phyloP scores from a whole-genome alignment of 2,888 invertebrate species.

The Campoplex capitator region DNA sequence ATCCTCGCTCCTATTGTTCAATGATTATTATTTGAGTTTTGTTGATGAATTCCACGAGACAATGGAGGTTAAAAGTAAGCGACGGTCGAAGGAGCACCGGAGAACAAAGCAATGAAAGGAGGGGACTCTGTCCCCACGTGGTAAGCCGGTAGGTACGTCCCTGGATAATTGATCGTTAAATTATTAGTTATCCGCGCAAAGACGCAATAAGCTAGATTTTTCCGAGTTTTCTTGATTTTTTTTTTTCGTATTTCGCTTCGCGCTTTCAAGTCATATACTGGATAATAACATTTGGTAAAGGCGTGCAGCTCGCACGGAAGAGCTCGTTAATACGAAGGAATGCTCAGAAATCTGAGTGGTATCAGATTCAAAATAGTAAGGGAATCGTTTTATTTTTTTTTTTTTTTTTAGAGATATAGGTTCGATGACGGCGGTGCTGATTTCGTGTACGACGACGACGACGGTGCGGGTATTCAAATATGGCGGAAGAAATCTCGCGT shows the following conservation, averaged over 20 bases:
- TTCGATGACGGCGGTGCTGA: conserved; percentile 48
- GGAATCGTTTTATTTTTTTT: conserved; percentile 51
- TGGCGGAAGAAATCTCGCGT: conserved; percentile 75
- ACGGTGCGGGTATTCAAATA: conserved; percentile 72
- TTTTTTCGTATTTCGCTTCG: background rate
- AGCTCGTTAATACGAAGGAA: background rate
- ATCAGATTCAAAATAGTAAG: conserved; percentile 25
- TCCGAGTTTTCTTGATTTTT: conserved; percentile 4
- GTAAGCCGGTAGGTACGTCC: conserved; percentile 56
- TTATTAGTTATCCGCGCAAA: conserved; percentile 70
- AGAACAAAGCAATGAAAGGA: conserved; percentile 2
- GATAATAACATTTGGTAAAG: background rate
- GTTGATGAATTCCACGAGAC: background rate
- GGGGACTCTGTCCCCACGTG: conserved; percentile 20
- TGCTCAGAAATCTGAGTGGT: conserved; percentile 3
- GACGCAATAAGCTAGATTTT: conserved; percentile 52
- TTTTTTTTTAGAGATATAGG: conserved; percentile 38
- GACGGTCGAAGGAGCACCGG: background rate
- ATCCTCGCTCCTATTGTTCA: background rate
- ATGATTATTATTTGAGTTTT: background rate
- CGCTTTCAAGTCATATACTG: background rate
- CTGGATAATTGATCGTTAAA: conserved; percentile 74
- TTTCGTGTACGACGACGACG: conserved; percentile 21
- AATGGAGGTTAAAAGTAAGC: background rate
- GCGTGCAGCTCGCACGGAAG: background rate